Conservation (phyloP, 35 echinoderm and acorn worm species). For the Nesometra sesokonis region DNA sequence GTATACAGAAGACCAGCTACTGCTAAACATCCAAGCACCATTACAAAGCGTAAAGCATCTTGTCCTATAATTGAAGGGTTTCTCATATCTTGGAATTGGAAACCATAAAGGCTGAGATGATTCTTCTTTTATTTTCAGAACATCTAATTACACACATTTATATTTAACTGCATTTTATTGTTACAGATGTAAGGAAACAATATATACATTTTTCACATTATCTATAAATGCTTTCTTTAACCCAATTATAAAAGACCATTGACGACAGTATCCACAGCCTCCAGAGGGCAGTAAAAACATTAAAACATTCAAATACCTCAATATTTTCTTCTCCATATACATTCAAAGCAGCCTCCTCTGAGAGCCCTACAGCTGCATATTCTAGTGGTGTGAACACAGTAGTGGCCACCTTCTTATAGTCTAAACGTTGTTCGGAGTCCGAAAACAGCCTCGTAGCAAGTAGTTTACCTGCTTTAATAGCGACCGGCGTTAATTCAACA, state of each 20-base stretch:
- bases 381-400: conserved; percentile 98
- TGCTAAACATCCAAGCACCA: conserved; percentile 29
- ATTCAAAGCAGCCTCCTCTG: conserved; percentile 69
- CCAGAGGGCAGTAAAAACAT: not conserved
- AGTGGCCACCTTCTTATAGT: conserved; percentile 77
- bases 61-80: too few relatives aligned
- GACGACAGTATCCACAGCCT: too few relatives aligned
- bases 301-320: conserved; percentile 57
- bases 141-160: too few relatives aligned
- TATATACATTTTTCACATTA: too few relatives aligned
- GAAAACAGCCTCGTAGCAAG: conserved; percentile 85
- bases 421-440: conserved; percentile 20
- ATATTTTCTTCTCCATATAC: conserved; percentile 61
- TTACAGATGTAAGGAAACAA: too few relatives aligned
- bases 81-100: too few relatives aligned
- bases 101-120: too few relatives aligned
- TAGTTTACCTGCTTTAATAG: conserved; percentile 95
- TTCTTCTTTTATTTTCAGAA: too few relatives aligned
- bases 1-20: conserved; percentile 30
- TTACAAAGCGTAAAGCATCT: conserved; percentile 76
- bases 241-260: too few relatives aligned
- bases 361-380: conserved; percentile 61
- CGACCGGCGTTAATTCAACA: conserved; percentile 86
- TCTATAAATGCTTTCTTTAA: too few relatives aligned
- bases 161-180: too few relatives aligned